Evolutionary conservation across 2,888 invertebrate genomes (phyloP).

Genomic region (Crepidodera aurea): DNA sequence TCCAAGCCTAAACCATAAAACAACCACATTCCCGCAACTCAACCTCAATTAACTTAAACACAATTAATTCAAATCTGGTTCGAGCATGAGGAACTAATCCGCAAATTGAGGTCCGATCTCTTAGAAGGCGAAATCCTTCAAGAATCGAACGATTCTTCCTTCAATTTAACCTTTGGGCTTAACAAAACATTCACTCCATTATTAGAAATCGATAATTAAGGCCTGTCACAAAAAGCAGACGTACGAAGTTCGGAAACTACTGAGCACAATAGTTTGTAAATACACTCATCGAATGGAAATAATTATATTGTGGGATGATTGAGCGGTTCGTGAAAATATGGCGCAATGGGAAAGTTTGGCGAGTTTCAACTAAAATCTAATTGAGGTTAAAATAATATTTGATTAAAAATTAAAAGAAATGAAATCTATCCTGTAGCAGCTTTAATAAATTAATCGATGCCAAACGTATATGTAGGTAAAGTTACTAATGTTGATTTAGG

Average conservation of each 20-base stretch:
- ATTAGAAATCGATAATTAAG: constrained; percentile 17
- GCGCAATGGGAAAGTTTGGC: not conserved
- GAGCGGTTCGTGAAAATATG: not conserved
- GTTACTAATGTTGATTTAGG: too few relatives aligned
- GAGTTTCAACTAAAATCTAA: too few relatives aligned
- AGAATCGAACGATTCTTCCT: constrained; percentile 1
- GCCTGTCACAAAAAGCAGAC: constrained; percentile 1
- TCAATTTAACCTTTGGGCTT: constrained; percentile 6
- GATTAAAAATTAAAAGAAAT: too few relatives aligned
- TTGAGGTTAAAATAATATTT: too few relatives aligned
- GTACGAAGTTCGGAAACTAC: not conserved
- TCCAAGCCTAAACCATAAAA: not conserved
- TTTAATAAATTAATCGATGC: too few relatives aligned
- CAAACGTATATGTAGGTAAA: too few relatives aligned
- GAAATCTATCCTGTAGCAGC: too few relatives aligned
- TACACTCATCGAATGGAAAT: constrained; percentile 1
- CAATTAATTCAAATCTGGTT: constrained; percentile 9
- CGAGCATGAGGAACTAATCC: constrained; percentile 8
- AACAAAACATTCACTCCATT: constrained; percentile 7
- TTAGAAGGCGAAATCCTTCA: constrained; percentile 3
- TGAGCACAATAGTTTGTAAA: not conserved
- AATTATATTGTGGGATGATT: not conserved
- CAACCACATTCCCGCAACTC: not conserved
- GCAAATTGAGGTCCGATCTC: constrained; percentile 7
- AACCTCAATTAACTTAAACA: constrained; percentile 6